A percentile compares a stretch with the other conserved stretches of the same genome.
These are phyloP conservation scores for zebrafish (Danio rerio) DNA, from an alignment of 2,113 vertebrate species.

Conservation along the genomic window DNA sequence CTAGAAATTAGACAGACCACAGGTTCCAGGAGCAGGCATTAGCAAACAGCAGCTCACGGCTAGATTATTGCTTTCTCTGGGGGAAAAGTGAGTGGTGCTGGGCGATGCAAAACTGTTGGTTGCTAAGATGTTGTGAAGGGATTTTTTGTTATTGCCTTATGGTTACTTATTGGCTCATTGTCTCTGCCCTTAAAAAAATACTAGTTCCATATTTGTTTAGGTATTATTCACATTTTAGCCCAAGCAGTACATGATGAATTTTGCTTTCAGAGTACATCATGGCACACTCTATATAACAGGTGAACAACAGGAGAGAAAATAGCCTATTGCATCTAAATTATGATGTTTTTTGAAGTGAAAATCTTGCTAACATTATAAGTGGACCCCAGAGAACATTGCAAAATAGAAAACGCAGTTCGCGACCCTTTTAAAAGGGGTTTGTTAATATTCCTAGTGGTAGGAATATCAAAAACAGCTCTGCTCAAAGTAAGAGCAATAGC, in stretches of 20 bases:
- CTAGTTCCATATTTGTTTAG: not conserved
- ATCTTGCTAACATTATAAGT: no score
- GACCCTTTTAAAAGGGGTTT: not conserved
- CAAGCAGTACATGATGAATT: not conserved
- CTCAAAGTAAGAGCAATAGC: not conserved
- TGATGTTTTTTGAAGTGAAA: no score
- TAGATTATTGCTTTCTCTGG: not conserved
- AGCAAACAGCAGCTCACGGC: conserved; percentile 5
- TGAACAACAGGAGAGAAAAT: no score
- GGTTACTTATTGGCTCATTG: not conserved
- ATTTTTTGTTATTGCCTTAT: not conserved
- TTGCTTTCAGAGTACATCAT: not conserved
- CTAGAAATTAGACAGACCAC: conserved; percentile 12
- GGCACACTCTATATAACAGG: no score
- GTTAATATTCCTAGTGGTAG: not conserved
- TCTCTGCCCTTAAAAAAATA: not conserved
- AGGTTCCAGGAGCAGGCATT: conserved; percentile 1
- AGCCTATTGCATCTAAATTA: no score
- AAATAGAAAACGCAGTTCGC: no score
- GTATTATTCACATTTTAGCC: not conserved
- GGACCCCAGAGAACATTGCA: no score
- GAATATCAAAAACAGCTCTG: not conserved
- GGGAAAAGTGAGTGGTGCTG: not conserved
- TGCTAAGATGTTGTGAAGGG: not conserved
- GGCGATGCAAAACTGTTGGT: not conserved